Evolutionary conservation across 2,888 invertebrate genomes (phyloP), one percentile per base, ranked within the genome.

Genomic region (Mechanitis messenoides): DNA sequence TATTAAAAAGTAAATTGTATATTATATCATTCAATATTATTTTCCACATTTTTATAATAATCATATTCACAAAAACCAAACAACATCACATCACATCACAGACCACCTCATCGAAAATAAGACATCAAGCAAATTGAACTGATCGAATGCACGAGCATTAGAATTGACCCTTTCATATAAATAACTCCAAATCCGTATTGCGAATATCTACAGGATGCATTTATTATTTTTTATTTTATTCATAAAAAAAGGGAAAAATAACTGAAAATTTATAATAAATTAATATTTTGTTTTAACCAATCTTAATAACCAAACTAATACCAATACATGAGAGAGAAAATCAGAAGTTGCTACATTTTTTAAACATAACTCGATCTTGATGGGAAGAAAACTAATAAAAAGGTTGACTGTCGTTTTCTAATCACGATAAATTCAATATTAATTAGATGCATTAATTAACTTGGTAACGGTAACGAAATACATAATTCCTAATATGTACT

Each of bases 61-160:
- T 3, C 6, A 42, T 42, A 42, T 42, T 42, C 9, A 9, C 9
- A 50, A 50, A 50, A 11, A 11, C 7, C 9, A 50, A 35, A 1
- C 20, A 20, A 20, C 35, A 47, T 47, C 28, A 31, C 9, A 50
- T 12, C 31, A 50, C 68, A 72, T 65, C 66, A 75, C 42, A 42
- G 88, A 87, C 88, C 89, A 87, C 87, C 89, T 72, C 71, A 83
- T 80, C 79, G 85, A 78, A 87, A 87, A 87, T 86, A 86, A 87
- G 87, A 85, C 79, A 77, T 83, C 80, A 79, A 78, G 79, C 83
- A 85, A 86, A 87, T 89, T 85, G 87, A 83, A 78, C 77, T 76
- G 78, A 80, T 83, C 81, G 81, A 83, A 83, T 77, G 78, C 78
- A 78, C 79, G 78, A 73, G 83, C 80, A 87, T 86, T 87, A 87